Base-by-base conservation (phyloP, 2,113 vertebrate genomes). In the Anoura caudifer region DNA sequence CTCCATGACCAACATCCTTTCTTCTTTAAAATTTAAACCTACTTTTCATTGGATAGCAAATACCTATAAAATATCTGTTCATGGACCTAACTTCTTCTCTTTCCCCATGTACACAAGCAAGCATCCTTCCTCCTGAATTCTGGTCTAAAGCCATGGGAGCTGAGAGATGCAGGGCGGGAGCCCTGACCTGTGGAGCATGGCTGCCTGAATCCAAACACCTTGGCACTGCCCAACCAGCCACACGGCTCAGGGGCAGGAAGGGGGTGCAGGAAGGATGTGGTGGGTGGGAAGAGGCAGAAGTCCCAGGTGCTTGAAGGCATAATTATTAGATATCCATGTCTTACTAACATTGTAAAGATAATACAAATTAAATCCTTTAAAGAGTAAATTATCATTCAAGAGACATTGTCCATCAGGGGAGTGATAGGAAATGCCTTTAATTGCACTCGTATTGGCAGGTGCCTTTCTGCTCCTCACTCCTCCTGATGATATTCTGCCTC, bases 371-470 rank as follows among this genome's bases (percentile, higher is more conserved):
- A 5, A 41, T 14, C 26, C 81, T 43, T 6, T 20, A 20, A 61
- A 59, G 28, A 77, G 52, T 31, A 17, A 52, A 28, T 10, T 59
- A 83, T 7, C 47, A 54, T 61, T 76, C 67, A 47, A 36, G 72
- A 85, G 72, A 33, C 7, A 13, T 9, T 16, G 6, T 59, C 38
- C 24, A 52, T 52, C 50, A 16, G 50, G 69, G 67, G 31, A 43
- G 15, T 26, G 43, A 20, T 14, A 38, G 31, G 50, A 13, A 80
- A 22, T 7, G 11, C n/a, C 85, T 75, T 80, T 31, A 33, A 26
- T 12, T 5, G 3, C 3, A 3, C 63, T 11, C 0, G 0, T 63
- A 33, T 36, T 28, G 61, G 28, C n/a, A 3, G 15, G 24, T 26
- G 15, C 19, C 24, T 52, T 72, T 63, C 16, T 77, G 59, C n/a